Conservation (phyloP, 2,797 vertebrate species). For the Pygocentrus nattereri region DNA sequence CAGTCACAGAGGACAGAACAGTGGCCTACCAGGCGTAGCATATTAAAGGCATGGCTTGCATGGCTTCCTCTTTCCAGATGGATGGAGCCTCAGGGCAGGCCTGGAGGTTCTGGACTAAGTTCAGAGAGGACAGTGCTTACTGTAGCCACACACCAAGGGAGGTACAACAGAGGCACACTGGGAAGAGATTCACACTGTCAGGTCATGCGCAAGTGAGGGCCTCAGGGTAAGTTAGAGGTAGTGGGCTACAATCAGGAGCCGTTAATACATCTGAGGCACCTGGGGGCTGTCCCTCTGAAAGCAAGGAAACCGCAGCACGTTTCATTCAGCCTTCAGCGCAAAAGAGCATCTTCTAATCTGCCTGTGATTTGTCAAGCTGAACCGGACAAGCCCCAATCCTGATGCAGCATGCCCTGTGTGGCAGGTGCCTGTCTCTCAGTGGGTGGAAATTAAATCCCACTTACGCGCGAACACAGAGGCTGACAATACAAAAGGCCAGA, state of each 20-base stretch:
- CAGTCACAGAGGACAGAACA: constrained; percentile 18
- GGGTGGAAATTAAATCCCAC: constrained; percentile 22
- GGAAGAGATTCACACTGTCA: background rate
- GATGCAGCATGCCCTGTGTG: constrained; percentile 6
- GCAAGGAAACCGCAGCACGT: background rate
- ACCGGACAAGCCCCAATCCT: constrained; percentile 20
- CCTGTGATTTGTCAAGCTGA: constrained; percentile 20
- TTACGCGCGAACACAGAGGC: constrained; percentile 4
- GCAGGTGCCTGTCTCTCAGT: constrained; percentile 3
- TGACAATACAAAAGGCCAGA: constrained; percentile 32
- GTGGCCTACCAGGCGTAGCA: background rate
- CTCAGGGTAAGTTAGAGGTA: background rate
- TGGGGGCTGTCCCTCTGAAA: constrained; percentile 7
- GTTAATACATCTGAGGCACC: background rate
- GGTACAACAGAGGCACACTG: background rate
- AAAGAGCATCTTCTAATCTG: constrained; percentile 25
- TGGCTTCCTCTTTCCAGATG: constrained; percentile 28
- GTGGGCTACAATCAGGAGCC: background rate
- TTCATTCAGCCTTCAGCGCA: background rate
- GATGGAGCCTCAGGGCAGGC: constrained; percentile 33
- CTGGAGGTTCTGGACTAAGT: constrained; percentile 27
- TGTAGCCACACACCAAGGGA: constrained; percentile 1
- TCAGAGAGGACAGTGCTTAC: background rate
- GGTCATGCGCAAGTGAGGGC: background rate
- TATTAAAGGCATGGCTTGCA: constrained; percentile 9